Evolutionary conservation across 2,888 invertebrate species (phyloP), one percentile per base, ranked within the genome.

Genomic region (Thecophora atra): DNA sequence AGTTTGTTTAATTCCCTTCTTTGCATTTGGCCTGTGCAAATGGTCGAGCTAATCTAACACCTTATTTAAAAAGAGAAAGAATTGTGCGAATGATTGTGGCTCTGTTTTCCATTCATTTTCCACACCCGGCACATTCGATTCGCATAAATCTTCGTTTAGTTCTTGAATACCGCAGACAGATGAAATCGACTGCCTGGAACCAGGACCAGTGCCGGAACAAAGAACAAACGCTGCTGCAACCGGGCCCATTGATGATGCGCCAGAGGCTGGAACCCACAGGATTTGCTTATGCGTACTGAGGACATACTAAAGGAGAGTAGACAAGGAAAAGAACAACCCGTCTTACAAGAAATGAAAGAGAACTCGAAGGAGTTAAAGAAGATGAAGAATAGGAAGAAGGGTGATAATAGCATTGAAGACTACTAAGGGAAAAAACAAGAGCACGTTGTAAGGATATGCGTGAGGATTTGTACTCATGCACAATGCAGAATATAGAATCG

Each of bases 71-170:
- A 15, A 24, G 13, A 19, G 24, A 26, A 3, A 4, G 24, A 56
- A 5, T 58, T 42, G 44, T 54, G 44, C 64, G 56, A 19, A 52
- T 68, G 72, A 47, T 42, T 26, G 52, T 52, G 64, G 42, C 28
- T 21, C 65, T 64, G 63, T 42, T 71, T 65, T 28, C 37, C 65
- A 54, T 64, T 64, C 71, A 64, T 71, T 71, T 71, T 64, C 64
- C 64, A 64, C 65, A 58, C 52, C 64, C 60, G 71, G 71, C 74
- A 74, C 74, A 74, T 72, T 74, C 72, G 52, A 67, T 68, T 68
- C 64, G 60, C 67, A 74, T 74, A 74, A 74, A 74, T 74, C 74
- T 74, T 74, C 72, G 74, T 74, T 74, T 71, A 71, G 67, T 72
- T 74, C 63, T 72, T 74, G 72, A 74, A 72, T 72, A 70, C 63